Base-by-base conservation (phyloP, 1,140 invertebrate species). In the Stegodyphus dumicola region DNA sequence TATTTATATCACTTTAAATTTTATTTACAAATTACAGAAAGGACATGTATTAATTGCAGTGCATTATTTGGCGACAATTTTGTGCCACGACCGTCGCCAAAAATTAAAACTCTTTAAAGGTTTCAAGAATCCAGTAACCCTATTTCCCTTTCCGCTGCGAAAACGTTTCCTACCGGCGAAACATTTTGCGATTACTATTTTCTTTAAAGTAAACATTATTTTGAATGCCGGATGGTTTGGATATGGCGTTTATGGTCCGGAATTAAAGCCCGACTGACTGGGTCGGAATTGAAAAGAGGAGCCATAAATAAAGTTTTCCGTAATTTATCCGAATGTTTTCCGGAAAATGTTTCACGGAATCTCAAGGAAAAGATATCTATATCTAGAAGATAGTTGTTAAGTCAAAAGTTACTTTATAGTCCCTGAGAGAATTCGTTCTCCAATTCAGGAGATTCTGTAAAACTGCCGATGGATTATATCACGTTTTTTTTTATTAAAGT, bases 261-360 rank as follows among this genome's bases (percentile, higher is more conserved):
- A 85, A 85, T 85, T 77, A 85, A 76, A 64, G 81, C 33, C 13
- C 49, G 52, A 54, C 73, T 84, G 79, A 81, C 69, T 67, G 18
- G 70, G 7, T 11, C 6, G 18, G 81, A 85, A 85, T 85, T 85
- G 73, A 85, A 85, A 85, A 85, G 73, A 81, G 18, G 65, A 76
- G 74, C 74, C 73, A 77, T 85, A 85, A 85, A 85, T 85, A 85
- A 77, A 67, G 81, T 85, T 85, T 70, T 64, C 18, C 64, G 73
- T 85, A 85, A 85, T 85, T 76, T 76, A 85, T 85, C 81, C 52
- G 53, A 76, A 77, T 85, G 81, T 76, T 77, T 67, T n/a, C 70
- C 80, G 80, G 71, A 74, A 83, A 75, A 54, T 71, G 66, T 74
- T 83, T 83, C 64, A 66, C 70, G 48, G 67, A 75, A 65, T 80